phyloP scores from a whole-genome alignment of 92 coral and sea anemone genomes.

The Nematostella vectensis region DNA sequence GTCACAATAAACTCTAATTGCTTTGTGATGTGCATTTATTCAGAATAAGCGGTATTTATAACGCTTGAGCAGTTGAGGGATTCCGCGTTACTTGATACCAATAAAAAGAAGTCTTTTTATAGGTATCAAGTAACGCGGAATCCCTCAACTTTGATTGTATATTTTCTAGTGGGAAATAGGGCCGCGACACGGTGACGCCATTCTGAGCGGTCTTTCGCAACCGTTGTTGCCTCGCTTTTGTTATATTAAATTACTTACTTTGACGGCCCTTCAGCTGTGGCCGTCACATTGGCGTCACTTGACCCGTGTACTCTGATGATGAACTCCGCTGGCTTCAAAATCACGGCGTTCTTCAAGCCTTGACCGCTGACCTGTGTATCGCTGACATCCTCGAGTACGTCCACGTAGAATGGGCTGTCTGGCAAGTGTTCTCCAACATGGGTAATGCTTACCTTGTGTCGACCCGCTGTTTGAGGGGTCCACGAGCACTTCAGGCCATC shows the following conservation, averaged over 20 bases:
- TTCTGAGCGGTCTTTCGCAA: too few species aligned
- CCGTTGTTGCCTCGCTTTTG: too few species aligned
- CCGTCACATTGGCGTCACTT: constrained; percentile 61
- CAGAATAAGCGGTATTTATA: too few species aligned
- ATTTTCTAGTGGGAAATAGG: too few species aligned
- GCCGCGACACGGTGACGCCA: too few species aligned
- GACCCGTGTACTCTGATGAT: constrained; percentile 55
- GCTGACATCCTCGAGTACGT: constrained; percentile 57
- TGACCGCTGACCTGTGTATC: constrained; percentile 56
- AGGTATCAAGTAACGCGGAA: too few species aligned
- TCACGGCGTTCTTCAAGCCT: constrained; percentile 67
- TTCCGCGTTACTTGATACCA: too few species aligned
- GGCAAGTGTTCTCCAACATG: constrained; percentile 83
- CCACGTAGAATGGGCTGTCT: constrained; percentile 63
- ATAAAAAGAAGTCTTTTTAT: too few species aligned
- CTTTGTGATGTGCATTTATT: too few species aligned
- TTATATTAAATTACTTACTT: constrained; percentile 19
- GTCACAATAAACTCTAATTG: too few species aligned
- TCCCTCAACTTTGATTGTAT: too few species aligned
- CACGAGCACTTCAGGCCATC: constrained; percentile 58
- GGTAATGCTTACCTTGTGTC: constrained; percentile 53
- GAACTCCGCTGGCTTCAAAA: constrained; percentile 76
- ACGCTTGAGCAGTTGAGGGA: too few species aligned
- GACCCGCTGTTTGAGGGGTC: constrained; percentile 58
- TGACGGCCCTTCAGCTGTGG: constrained; percentile 72